Conservation (phyloP, 2,113 vertebrate genomes). For the Vanacampus margaritifer region DNA sequence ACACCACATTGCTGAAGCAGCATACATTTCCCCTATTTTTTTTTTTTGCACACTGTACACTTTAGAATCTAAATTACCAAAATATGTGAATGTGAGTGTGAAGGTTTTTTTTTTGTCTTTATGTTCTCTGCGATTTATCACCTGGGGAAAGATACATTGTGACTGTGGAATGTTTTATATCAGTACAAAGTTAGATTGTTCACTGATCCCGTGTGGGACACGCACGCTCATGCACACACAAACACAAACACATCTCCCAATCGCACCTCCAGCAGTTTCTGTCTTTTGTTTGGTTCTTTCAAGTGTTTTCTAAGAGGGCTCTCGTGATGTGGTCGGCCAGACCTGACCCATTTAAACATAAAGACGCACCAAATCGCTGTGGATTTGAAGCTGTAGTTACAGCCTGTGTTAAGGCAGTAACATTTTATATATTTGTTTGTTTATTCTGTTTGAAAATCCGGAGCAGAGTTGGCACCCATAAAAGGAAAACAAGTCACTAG, state of each 20-base stretch:
- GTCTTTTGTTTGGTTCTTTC: constrained; percentile 58
- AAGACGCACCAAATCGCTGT: constrained; percentile 58
- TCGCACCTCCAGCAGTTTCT: constrained; percentile 53
- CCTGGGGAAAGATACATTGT: background rate
- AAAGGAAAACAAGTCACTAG: constrained; percentile 20
- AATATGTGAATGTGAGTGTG: too few species aligned
- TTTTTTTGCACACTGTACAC: background rate
- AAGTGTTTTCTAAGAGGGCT: constrained; percentile 54
- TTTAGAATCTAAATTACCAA: too few species aligned
- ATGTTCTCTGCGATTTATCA: too few species aligned
- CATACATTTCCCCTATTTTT: background rate
- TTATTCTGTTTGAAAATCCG: constrained; percentile 16
- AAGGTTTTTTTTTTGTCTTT: too few species aligned
- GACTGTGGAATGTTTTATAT: too few species aligned
- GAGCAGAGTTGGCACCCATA: constrained; percentile 13
- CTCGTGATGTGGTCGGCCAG: constrained; percentile 43
- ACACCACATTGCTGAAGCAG: background rate
- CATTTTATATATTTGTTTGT: background rate
- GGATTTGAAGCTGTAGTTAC: constrained; percentile 32
- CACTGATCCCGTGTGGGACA: constrained; percentile 24
- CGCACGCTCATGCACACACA: constrained; percentile 3
- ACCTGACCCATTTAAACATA: constrained; percentile 57
- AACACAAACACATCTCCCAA: constrained; percentile 22
- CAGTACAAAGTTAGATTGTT: background rate
- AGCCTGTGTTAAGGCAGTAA: constrained; percentile 1